Percentiles rank a stretch among this genome's conserved stretches.
Conservation (phyloP, 2,888 invertebrate species). For the Eueremaeus valkanovi region DNA sequence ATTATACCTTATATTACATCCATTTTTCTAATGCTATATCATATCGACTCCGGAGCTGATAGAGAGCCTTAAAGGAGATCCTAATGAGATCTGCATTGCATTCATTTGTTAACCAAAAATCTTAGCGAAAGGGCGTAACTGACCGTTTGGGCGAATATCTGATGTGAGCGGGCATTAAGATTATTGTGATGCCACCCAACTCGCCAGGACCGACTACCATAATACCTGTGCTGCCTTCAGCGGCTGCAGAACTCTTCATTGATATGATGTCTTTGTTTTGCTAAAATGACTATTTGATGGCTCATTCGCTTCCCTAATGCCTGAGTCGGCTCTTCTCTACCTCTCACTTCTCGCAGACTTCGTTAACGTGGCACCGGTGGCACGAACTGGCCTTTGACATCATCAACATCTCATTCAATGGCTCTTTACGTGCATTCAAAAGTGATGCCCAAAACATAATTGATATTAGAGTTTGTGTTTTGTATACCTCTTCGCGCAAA, state of each 20-base stretch:
- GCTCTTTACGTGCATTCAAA: constrained; percentile 14
- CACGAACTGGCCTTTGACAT: constrained; percentile 27
- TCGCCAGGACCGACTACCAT: neutral
- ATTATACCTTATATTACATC: neutral
- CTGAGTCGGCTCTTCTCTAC: constrained; percentile 18
- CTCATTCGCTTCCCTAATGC: neutral
- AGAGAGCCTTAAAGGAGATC: neutral
- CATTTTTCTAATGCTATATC: neutral
- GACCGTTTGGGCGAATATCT: constrained; percentile 28
- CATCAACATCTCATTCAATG: constrained; percentile 30
- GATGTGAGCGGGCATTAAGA: neutral
- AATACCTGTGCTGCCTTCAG: neutral
- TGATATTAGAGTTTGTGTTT: constrained; percentile 23
- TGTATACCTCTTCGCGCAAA: constrained; percentile 21
- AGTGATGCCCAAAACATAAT: constrained; percentile 29
- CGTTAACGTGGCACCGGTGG: constrained; percentile 17
- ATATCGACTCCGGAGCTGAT: neutral
- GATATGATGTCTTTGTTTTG: constrained; percentile 33
- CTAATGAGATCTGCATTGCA: neutral
- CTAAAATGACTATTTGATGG: constrained; percentile 27
- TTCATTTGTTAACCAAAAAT: neutral
- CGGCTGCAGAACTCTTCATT: neutral
- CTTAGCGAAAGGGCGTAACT: constrained; percentile 31
- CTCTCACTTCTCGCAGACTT: neutral
- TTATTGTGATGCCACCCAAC: constrained; percentile 28